Evolutionary conservation across 2,797 vertebrate species (phyloP), one percentile per base, ranked within the genome.

Genomic region (Falco concolor): DNA sequence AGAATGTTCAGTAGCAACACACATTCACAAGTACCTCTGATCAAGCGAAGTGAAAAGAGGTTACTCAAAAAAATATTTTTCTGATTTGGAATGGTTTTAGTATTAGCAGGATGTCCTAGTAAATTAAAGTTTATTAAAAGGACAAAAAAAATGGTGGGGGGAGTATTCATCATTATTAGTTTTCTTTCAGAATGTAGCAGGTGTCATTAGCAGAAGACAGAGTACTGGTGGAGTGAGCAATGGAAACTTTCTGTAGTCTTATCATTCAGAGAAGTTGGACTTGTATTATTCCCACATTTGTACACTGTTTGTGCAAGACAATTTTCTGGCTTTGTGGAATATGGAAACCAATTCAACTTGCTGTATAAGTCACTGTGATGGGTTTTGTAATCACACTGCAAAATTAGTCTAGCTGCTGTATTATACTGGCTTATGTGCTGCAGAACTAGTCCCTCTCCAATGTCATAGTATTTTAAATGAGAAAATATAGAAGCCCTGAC

Each of bases 301-400:
- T 96, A 95, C 94, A 96, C 89, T 97, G 96, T 96, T 97, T 96
- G 83, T 94, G 70, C 79, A 88, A 90, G 93, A 96, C 95, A 96
- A 90, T 94, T 87, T 92, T 93, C 90, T 79, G 74, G 54, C 83
- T 87, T 95, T 93, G 78, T 75, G 79, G 85, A 96, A 96, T 82
- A 69, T 84, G 75, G 77, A 97, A 96, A 96, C 90, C 87, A 97
- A 95, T 96, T 97, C 96, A 95, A 50, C 88, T 92, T 88, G 61
- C 84, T 92, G 76, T 96, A 91, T 96, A 96, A 94, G 93, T 97
- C 96, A 96, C 95, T 77, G 57, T 95, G 96, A 97, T 97, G 93
- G 89, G 81, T 84, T 97, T 97, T 97, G 85, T 96, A 97, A 96
- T 97, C 90, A 97, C 67, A 94, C 53, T 74, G 65, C 40, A 94